phyloP scores from a whole-genome alignment of 2,113 vertebrate genomes.

The Synchiropus splendidus region DNA sequence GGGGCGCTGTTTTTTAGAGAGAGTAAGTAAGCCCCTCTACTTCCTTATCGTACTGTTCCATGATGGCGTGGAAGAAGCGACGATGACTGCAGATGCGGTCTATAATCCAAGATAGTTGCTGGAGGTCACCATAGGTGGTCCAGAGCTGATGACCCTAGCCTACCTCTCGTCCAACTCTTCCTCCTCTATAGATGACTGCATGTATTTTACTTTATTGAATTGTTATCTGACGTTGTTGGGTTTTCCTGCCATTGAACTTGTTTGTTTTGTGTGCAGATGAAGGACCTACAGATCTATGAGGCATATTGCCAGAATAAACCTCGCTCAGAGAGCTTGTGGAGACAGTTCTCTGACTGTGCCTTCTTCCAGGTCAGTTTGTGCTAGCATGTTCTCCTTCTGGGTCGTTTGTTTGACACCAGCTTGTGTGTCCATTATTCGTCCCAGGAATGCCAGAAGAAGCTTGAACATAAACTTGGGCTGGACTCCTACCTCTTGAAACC shows the following conservation, averaged over 20 bases:
- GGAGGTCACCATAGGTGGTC: too few species aligned
- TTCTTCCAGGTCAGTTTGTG: constrained; percentile 84
- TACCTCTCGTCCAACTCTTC: background rate
- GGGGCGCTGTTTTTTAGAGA: constrained; percentile 85
- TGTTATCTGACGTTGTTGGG: too few species aligned
- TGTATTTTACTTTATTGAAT: too few species aligned
- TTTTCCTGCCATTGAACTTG: too few species aligned
- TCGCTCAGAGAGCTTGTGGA: constrained; percentile 93
- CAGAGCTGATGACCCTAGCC: too few species aligned
- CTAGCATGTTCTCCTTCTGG: too few species aligned
- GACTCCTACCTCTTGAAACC: constrained; percentile 98
- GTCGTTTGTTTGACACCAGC: too few species aligned
- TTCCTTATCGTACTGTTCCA: background rate
- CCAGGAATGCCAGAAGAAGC: constrained; percentile 92
- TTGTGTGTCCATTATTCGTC: background rate
- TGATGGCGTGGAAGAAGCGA: background rate
- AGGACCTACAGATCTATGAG: constrained; percentile 95
- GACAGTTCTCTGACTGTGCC: constrained; percentile 90
- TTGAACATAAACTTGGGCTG: constrained; percentile 95
- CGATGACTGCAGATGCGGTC: too few species aligned
- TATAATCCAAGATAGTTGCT: too few species aligned
- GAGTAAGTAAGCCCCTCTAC: constrained; percentile 56
- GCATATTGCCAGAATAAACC: constrained; percentile 98
- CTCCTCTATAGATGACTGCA: background rate
- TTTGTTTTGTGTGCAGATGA: constrained; percentile 73